Evolutionary conservation across 2,797 vertebrate species (phyloP).

Genomic region (Argentina silus): DNA sequence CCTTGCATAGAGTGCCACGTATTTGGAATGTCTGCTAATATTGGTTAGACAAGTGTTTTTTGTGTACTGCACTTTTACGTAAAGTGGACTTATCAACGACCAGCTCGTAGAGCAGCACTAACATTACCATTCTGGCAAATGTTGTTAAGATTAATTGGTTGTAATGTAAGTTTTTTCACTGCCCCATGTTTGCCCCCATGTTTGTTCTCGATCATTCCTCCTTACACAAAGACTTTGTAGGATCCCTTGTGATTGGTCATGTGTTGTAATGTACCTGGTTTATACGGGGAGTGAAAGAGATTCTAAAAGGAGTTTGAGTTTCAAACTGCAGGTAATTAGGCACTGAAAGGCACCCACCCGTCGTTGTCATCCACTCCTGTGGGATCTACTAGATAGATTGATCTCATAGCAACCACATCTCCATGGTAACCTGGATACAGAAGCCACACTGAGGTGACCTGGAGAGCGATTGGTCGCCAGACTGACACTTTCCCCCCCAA

Average conservation of each 20-base stretch:
- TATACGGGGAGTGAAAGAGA: background rate
- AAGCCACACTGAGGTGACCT: slow-evolving; percentile 69
- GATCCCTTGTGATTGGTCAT: background rate
- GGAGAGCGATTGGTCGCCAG: slow-evolving; percentile 65
- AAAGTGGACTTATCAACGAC: too few species aligned
- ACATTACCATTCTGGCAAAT: too few species aligned
- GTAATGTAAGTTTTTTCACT: too few species aligned
- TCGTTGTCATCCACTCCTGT: slow-evolving; percentile 69
- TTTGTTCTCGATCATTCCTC: too few species aligned
- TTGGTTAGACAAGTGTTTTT: too few species aligned
- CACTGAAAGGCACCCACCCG: slow-evolving; percentile 47
- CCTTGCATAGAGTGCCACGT: background rate
- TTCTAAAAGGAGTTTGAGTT: slow-evolving; percentile 18
- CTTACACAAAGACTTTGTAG: background rate
- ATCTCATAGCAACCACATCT: slow-evolving; percentile 80
- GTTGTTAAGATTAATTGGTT: too few species aligned
- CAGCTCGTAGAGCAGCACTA: too few species aligned
- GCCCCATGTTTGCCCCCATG: too few species aligned
- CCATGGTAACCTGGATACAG: slow-evolving; percentile 76
- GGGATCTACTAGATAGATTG: slow-evolving; percentile 75
- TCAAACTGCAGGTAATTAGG: slow-evolving; percentile 51
- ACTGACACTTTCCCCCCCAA: slow-evolving; percentile 51
- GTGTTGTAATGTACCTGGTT: background rate
- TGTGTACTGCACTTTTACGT: too few species aligned
- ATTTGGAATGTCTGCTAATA: too few species aligned